phyloP scores from a whole-genome alignment of 2,797 vertebrate genomes.

The Sebastes cheni region DNA sequence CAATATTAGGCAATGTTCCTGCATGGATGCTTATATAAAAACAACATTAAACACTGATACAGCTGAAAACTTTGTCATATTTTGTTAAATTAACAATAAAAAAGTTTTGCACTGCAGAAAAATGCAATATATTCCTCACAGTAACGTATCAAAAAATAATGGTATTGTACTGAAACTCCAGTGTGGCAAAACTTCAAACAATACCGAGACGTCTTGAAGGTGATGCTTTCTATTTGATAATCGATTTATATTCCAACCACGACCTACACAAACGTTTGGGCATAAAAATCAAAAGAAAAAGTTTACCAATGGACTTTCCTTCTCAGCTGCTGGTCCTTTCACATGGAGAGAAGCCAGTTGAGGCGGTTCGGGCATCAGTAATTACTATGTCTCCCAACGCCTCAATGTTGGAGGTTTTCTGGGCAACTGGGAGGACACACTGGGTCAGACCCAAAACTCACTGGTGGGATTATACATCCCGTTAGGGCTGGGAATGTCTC shows the following conservation, averaged over 20 bases:
- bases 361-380: background rate
- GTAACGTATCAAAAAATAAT: background rate
- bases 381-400: background rate
- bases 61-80: background rate
- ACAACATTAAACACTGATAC: background rate
- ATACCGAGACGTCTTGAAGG: background rate
- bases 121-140: background rate
- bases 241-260: slow-evolving; percentile 14
- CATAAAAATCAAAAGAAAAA: slow-evolving; percentile 17
- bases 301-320: background rate
- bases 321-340: background rate
- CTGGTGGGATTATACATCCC: background rate
- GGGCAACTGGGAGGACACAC: slow-evolving; percentile 3
- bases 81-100: background rate
- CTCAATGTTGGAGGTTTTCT: background rate
- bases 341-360: background rate
- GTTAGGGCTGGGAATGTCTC: background rate
- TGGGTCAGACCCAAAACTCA: background rate
- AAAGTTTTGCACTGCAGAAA: background rate
- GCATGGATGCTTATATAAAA: background rate
- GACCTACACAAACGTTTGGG: background rate
- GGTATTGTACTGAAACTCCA: background rate
- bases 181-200: background rate
- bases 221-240: background rate
- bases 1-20: background rate